Base-by-base conservation (phyloP, 2,888 invertebrate genomes). In the Ceriagrion tenellum region DNA sequence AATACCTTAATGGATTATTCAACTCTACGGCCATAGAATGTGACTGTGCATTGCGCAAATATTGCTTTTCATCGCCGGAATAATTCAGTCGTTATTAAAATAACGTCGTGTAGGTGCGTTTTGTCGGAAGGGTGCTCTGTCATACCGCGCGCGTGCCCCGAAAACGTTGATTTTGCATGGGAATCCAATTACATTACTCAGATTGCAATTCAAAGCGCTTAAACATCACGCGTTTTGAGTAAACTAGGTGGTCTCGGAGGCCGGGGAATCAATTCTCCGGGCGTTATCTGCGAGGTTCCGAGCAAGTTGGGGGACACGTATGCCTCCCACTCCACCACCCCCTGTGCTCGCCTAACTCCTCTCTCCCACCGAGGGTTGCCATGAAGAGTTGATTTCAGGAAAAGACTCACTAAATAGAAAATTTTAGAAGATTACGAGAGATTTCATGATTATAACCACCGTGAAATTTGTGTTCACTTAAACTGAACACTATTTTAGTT, bases 111-210 rank as follows among this genome's bases (percentile, higher is more conserved):
- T 59, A 16, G 13, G 74, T 81, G 30, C 35, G 81, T 81, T 81
- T 4, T 81, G 26, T 2, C 6, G 3, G 47, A 47, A 47, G 47
- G 47, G 81, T 35, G 81, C 35, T 12, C 13, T 12, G 35, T 81
- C 35, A 81, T 81, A 10, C 81, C 30, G 81, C 16, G 81, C 16
- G 35, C 35, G 81, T 35, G 81, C 35, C 81, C 18, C 16, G 69
- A 81, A 81, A 81, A 81, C 81, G 81, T 81, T 81, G 81, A 81
- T 35, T 81, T 81, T 81, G 81, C 81, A 13, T 35, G 81, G 30
- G 81, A 35, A 81, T 81, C 81, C 81, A 81, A 81, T 81, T 81
- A 81, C 81, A 81, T 81, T 81, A 81, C 81, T 35, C 81, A 35
- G 81, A 81, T 81, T 81, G 81, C 30, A 81, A 81, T 35, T 35